phyloP scores from a whole-genome alignment of 2,113 vertebrate species.

The Cairina moschata region DNA sequence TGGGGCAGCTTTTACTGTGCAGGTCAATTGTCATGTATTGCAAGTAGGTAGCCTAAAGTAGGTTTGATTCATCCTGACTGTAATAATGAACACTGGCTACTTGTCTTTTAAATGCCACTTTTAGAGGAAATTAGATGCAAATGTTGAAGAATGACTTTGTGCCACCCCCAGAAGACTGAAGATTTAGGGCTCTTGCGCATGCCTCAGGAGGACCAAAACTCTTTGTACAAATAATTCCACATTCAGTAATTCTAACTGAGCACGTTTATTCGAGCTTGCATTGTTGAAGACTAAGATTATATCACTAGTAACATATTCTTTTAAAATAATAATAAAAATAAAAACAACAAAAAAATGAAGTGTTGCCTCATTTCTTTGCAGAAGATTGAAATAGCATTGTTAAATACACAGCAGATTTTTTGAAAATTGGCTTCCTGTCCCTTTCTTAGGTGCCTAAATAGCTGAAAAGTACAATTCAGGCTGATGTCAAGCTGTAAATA shows the following conservation, averaged over 20 bases:
- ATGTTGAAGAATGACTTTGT: background rate
- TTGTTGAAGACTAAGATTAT: background rate
- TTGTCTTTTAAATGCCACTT: background rate
- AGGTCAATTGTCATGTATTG: background rate
- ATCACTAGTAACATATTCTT: background rate
- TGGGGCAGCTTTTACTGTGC: background rate
- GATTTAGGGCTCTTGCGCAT: background rate
- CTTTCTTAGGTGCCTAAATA: background rate
- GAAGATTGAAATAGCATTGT: background rate
- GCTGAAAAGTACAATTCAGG: background rate
- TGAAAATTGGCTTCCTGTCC: background rate
- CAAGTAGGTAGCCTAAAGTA: background rate
- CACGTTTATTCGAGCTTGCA: background rate
- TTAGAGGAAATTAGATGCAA: background rate
- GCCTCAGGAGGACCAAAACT: background rate
- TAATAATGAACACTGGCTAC: background rate
- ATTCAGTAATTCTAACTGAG: background rate
- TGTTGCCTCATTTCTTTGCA: background rate
- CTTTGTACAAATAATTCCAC: background rate
- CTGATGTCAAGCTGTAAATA: slow-evolving; percentile 37
- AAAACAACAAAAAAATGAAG: background rate
- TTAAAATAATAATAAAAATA: background rate
- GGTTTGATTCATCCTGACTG: background rate
- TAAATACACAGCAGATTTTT: background rate
- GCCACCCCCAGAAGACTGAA: background rate